phyloP scores from a whole-genome alignment of 1,140 invertebrate genomes.

The Temnothorax nylanderi region DNA sequence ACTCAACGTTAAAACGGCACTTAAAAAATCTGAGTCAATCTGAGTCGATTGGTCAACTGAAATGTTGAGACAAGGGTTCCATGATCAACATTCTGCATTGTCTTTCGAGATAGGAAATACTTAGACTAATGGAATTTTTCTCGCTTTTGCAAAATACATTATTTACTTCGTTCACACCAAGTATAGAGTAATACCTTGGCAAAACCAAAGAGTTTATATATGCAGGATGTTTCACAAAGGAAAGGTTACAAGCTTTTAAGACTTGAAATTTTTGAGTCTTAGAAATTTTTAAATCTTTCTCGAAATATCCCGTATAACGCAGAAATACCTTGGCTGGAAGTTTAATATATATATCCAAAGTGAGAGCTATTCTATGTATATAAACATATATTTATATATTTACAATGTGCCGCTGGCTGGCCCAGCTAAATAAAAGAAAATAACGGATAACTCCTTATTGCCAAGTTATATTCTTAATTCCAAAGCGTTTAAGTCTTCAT shows the following conservation, averaged over 20 bases:
- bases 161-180: slow-evolving; percentile 45
- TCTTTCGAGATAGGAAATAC: slow-evolving; percentile 72
- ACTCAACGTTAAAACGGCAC: slow-evolving; percentile 65
- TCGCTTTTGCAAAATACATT: slow-evolving; percentile 54
- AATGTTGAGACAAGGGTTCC: slow-evolving; percentile 57
- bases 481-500: slow-evolving; percentile 66
- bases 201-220: slow-evolving; percentile 80
- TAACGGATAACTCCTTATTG: slow-evolving; percentile 70
- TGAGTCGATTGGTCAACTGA: slow-evolving; percentile 35
- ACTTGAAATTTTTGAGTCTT: neutral
- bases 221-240: slow-evolving; percentile 18
- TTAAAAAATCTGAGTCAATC: slow-evolving; percentile 33
- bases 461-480: slow-evolving; percentile 72
- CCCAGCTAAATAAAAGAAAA: slow-evolving; percentile 66
- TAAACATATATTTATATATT: slow-evolving; percentile 74
- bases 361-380: slow-evolving; percentile 71
- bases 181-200: slow-evolving; percentile 71
- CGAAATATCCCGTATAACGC: slow-evolving; percentile 24
- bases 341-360: slow-evolving; percentile 68
- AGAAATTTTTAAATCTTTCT: slow-evolving; percentile 6
- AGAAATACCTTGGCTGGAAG: slow-evolving; percentile 69
- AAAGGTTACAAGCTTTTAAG: neutral
- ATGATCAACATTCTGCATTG: slow-evolving; percentile 68
- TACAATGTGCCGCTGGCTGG: slow-evolving; percentile 75
- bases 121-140: slow-evolving; percentile 61